Conservation (phyloP, 2,797 vertebrate species). For the Rhadinocentrus ornatus region DNA sequence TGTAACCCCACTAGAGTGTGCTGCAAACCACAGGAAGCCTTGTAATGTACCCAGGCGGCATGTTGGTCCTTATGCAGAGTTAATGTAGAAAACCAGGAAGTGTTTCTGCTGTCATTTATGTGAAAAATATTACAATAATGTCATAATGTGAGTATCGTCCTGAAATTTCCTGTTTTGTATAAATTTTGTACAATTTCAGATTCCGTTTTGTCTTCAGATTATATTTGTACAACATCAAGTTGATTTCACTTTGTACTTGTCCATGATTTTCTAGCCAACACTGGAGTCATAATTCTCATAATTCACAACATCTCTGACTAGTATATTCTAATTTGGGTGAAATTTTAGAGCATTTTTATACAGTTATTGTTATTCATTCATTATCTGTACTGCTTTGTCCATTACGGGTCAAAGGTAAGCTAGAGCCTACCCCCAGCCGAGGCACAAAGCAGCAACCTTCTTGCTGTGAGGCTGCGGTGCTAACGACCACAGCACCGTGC, state of each 20-base stretch:
- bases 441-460: too few relatives aligned
- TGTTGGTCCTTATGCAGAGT: constrained; percentile 12
- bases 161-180: constrained; percentile 49
- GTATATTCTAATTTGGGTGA: not conserved
- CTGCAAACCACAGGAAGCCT: constrained; percentile 11
- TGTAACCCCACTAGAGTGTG: constrained; percentile 32
- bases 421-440: too few relatives aligned
- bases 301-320: not conserved
- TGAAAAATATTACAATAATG: constrained; percentile 22
- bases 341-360: too few relatives aligned
- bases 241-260: constrained; percentile 11
- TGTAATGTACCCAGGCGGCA: not conserved
- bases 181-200: constrained; percentile 61
- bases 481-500: too few relatives aligned
- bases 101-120: constrained; percentile 29
- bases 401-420: too few relatives aligned
- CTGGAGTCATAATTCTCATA: not conserved
- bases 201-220: constrained; percentile 52
- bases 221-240: constrained; percentile 44
- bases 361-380: too few relatives aligned
- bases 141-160: constrained; percentile 35
- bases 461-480: too few relatives aligned
- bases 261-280: not conserved
- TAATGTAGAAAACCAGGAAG: constrained; percentile 5
- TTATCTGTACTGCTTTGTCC: too few relatives aligned